Evolutionary conservation across 2,113 vertebrate genomes (phyloP).

Genomic region (Rhea pennata): DNA sequence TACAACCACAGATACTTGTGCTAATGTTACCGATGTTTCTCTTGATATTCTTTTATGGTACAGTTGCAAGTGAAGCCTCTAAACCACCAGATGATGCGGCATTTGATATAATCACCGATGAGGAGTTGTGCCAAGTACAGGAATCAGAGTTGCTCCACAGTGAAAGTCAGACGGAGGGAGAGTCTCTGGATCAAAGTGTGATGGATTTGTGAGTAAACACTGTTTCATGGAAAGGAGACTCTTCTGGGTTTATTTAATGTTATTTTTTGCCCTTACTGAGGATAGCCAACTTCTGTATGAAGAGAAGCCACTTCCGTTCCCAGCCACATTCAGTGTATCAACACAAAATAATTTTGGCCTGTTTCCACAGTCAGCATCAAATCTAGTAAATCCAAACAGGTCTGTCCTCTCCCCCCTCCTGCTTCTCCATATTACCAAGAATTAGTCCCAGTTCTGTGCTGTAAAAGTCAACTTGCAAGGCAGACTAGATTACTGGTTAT

Average conservation of each 20-base stretch:
- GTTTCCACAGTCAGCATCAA: neutral
- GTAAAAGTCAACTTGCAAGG: neutral
- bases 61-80: constrained; percentile 65
- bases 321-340: neutral
- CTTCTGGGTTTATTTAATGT: neutral
- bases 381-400: neutral
- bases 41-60: neutral
- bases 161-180: constrained; percentile 79
- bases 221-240: neutral
- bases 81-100: constrained; percentile 82
- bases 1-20: neutral
- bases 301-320: neutral
- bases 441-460: neutral
- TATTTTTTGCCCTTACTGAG: neutral
- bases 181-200: constrained; percentile 74
- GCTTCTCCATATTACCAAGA: neutral
- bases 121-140: constrained; percentile 88
- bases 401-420: neutral
- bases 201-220: constrained; percentile 84
- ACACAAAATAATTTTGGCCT: neutral
- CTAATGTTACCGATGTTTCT: neutral
- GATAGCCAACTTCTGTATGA: neutral
- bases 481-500: neutral
- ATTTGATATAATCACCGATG: constrained; percentile 96
- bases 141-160: constrained; percentile 79